phyloP scores from a whole-genome alignment of 1,140 invertebrate genomes.

The Bombus superbus region DNA sequence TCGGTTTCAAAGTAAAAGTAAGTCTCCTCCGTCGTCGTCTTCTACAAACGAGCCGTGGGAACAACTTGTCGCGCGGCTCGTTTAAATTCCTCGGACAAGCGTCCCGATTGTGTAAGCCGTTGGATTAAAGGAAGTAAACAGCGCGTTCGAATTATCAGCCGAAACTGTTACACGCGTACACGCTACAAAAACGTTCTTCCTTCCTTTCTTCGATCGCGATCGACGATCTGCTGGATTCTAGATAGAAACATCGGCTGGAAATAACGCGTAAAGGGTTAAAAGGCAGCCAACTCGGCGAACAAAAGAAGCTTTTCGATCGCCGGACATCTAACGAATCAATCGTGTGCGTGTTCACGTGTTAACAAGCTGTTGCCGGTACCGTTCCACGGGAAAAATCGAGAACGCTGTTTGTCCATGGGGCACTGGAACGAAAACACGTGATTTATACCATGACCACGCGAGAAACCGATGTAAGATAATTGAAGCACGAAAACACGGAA shows the following conservation, averaged over 20 bases:
- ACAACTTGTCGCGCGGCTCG: too few relatives aligned
- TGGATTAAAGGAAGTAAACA: too few relatives aligned
- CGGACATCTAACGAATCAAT: neutral
- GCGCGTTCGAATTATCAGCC: too few relatives aligned
- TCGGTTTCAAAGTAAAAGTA: too few relatives aligned
- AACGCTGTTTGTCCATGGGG: neutral
- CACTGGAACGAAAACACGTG: slow-evolving; percentile 28
- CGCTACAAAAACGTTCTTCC: too few relatives aligned
- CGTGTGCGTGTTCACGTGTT: slow-evolving; percentile 19
- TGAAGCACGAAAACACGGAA: slow-evolving; percentile 24
- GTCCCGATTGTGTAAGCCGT: too few relatives aligned
- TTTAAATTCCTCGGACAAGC: too few relatives aligned
- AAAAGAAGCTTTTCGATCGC: neutral
- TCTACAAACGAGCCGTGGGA: too few relatives aligned
- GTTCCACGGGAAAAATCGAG: slow-evolving; percentile 1
- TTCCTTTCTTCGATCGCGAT: too few relatives aligned
- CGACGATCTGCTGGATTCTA: too few relatives aligned
- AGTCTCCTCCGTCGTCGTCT: too few relatives aligned
- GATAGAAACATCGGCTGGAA: neutral
- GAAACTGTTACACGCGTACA: too few relatives aligned
- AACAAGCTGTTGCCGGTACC: slow-evolving; percentile 4
- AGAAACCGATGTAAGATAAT: slow-evolving; percentile 45
- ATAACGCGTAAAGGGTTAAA: neutral
- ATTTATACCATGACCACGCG: slow-evolving; percentile 17
- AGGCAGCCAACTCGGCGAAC: neutral